These are phyloP conservation scores for Phoeniculus purpureus DNA, from an alignment of 2,797 vertebrate species.

Conservation along the genomic window DNA sequence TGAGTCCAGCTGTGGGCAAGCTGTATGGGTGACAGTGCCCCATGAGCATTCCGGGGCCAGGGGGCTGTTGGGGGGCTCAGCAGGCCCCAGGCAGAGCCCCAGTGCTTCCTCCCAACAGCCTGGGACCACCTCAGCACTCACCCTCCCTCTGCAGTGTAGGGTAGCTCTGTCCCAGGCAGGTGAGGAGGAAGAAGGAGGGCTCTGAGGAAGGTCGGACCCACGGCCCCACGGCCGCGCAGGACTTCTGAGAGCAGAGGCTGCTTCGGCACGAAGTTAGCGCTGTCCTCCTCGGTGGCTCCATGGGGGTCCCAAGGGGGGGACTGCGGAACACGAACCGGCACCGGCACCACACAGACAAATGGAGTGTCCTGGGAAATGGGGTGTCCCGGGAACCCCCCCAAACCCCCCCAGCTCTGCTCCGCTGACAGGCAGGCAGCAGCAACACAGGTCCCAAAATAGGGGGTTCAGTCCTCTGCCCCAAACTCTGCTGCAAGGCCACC, in stretches of 20 bases:
- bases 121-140: accelerated
- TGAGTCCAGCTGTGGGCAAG: background rate
- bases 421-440: background rate
- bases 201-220: background rate
- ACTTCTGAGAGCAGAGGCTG: background rate
- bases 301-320: background rate
- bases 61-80: background rate
- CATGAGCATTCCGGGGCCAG: background rate
- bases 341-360: accelerated
- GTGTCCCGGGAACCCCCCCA: background rate
- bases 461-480: background rate
- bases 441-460: accelerated
- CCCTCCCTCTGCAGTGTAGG: background rate
- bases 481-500: background rate
- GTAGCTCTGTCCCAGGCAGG: background rate
- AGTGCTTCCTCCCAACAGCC: background rate
- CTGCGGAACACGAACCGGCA: background rate
- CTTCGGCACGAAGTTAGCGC: background rate
- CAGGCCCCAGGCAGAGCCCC: background rate
- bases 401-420: accelerated
- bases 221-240: background rate
- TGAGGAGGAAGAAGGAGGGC: background rate
- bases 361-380: no score
- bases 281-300: background rate
- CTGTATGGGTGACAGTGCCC: background rate